A percentile compares a stretch with the other conserved stretches of the same genome.
Evolutionary conservation across 2,888 invertebrate genomes (phyloP).

Genomic region (Scaptodrosophila latifasciaeformis): DNA sequence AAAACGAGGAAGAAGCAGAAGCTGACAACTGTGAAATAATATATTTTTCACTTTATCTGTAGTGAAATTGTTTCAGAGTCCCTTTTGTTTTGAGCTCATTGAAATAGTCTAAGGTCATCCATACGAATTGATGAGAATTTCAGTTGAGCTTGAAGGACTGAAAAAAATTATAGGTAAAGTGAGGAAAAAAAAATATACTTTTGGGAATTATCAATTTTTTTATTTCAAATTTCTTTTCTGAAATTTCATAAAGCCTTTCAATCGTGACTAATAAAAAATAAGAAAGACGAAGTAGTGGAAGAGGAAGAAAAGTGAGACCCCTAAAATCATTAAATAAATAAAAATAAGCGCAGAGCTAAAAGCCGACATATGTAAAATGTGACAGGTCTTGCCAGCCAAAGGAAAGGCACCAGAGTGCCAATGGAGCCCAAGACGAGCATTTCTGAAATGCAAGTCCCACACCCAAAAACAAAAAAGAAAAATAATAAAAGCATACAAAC

Average conservation of each 20-base stretch:
- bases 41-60: background rate
- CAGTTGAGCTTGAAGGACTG: too few relatives aligned
- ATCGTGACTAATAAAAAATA: too few relatives aligned
- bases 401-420: background rate
- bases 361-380: slow-evolving; percentile 16
- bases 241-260: too few relatives aligned
- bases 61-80: background rate
- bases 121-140: too few relatives aligned
- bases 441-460: slow-evolving; percentile 32
- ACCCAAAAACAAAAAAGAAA: background rate
- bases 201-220: too few relatives aligned
- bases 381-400: background rate
- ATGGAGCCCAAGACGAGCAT: slow-evolving; percentile 28
- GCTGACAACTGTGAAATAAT: background rate
- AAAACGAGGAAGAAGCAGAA: background rate
- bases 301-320: too few relatives aligned
- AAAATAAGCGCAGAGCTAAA: slow-evolving; percentile 9
- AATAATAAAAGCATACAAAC: background rate
- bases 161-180: too few relatives aligned
- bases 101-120: too few relatives aligned
- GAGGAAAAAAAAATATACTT: too few relatives aligned
- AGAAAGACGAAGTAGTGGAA: too few relatives aligned
- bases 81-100: background rate
- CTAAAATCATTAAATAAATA: background rate
- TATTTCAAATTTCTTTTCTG: too few relatives aligned